Percentiles rank a stretch among this genome's conserved stretches.
Evolutionary conservation across 2,113 vertebrate genomes (phyloP).

Genomic region (Hippocampus zosterae): DNA sequence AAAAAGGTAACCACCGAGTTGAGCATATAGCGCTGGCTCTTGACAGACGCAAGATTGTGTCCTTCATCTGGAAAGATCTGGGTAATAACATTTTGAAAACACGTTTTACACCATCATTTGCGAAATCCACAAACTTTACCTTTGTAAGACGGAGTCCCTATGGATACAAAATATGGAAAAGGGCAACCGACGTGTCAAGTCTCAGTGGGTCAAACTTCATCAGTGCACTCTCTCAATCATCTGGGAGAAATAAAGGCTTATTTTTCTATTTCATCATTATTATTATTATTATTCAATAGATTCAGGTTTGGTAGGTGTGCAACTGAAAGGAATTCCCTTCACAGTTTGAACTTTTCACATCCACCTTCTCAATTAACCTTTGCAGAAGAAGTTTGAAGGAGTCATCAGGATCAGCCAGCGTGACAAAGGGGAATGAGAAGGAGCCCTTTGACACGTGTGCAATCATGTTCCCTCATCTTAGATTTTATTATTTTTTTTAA

Average conservation of each 20-base stretch:
- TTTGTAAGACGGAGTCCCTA: no score
- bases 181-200: no score
- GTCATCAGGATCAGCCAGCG: not conserved
- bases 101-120: no score
- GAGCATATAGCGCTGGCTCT: constrained; percentile 57
- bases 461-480: not conserved
- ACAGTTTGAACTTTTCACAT: not conserved
- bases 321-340: not conserved
- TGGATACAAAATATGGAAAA: no score
- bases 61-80: constrained; percentile 76
- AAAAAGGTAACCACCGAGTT: constrained; percentile 66
- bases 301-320: not conserved
- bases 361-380: not conserved
- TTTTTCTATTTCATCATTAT: no score
- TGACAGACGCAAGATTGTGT: constrained; percentile 48
- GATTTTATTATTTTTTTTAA: not conserved
- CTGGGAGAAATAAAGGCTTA: no score
- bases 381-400: not conserved
- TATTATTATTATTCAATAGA: not conserved
- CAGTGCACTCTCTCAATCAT: no score
- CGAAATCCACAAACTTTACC: no score
- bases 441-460: not conserved
- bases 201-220: no score
- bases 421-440: not conserved
- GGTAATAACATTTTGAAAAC: not conserved